These are phyloP conservation scores for Paelopatides confundens DNA, from an alignment of 53 echinoderm and acorn worm species.

Conservation along the genomic window DNA sequence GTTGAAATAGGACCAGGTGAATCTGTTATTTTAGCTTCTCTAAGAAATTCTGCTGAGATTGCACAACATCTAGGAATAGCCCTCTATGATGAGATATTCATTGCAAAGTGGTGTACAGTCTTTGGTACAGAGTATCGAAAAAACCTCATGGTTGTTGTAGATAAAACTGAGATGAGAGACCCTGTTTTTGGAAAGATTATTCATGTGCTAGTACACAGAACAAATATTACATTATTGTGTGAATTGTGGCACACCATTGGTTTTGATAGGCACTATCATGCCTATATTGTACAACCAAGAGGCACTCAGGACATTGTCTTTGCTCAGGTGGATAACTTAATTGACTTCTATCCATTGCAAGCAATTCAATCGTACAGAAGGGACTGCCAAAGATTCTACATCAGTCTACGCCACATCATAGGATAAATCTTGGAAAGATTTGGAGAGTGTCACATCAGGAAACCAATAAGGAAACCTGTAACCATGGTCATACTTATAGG, in stretches of 20 bases:
- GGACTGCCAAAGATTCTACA: not conserved
- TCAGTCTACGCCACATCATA: not conserved
- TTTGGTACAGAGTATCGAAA: slow-evolving; percentile 19
- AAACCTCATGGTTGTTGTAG: not conserved
- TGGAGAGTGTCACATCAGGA: too few relatives aligned
- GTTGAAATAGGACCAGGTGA: slow-evolving; percentile 21
- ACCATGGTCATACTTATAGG: too few relatives aligned
- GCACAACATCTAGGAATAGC: not conserved
- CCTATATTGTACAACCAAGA: slow-evolving; percentile 32
- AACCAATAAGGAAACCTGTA: too few relatives aligned
- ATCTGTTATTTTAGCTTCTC: slow-evolving; percentile 10
- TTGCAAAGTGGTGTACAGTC: slow-evolving; percentile 46
- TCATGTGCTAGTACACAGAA: slow-evolving; percentile 26
- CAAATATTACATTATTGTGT: slow-evolving; percentile 1
- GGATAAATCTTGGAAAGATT: too few relatives aligned
- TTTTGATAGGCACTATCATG: slow-evolving; percentile 48
- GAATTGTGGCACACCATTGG: slow-evolving; percentile 41
- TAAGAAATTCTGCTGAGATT: not conserved
- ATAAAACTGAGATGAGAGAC: slow-evolving; percentile 34
- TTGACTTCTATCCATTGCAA: not conserved
- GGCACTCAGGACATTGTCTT: not conserved
- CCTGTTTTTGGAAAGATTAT: slow-evolving; percentile 44
- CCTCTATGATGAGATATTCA: slow-evolving; percentile 18
- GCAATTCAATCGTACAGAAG: not conserved
- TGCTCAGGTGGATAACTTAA: not conserved